Percentiles rank a stretch among this genome's conserved stretches.
phyloP scores from a whole-genome alignment of 2,888 invertebrate species.

The Pachycephus smyrnensis region DNA sequence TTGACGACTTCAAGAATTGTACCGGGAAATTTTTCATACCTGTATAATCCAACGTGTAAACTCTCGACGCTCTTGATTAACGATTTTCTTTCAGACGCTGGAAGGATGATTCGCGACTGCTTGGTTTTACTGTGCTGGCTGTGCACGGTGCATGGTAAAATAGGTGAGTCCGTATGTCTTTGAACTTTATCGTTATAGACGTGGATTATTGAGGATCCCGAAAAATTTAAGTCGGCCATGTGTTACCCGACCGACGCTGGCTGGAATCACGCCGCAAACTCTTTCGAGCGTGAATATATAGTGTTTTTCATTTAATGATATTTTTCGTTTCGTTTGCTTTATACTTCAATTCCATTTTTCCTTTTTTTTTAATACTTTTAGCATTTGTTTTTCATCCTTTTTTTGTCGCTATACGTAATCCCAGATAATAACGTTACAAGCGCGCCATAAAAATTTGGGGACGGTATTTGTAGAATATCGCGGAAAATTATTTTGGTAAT shows the following conservation, averaged over 20 bases:
- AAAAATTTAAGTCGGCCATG: not conserved
- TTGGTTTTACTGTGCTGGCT: conserved; percentile 60
- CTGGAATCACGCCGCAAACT: not conserved
- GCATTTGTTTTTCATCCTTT: not conserved
- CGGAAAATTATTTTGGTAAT: not conserved
- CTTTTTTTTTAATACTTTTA: not conserved
- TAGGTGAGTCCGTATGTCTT: conserved; percentile 46
- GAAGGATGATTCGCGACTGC: conserved; percentile 62
- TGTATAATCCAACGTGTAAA: not conserved
- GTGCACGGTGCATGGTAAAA: conserved; percentile 59
- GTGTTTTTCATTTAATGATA: not conserved
- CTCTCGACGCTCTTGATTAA: not conserved
- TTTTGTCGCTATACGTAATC: not conserved
- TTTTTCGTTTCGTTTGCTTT: not conserved
- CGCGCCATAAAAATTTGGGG: not conserved
- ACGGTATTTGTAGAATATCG: not conserved
- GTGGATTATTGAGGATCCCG: not conserved
- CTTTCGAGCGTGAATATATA: not conserved
- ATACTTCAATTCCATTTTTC: not conserved
- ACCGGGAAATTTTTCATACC: not conserved
- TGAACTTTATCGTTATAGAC: not conserved
- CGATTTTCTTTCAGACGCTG: conserved; percentile 40
- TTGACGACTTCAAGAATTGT: not conserved
- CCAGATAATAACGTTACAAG: not conserved
- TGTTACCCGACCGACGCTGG: not conserved